Percentiles rank a stretch among this genome's conserved stretches.
phyloP scores from a whole-genome alignment of 1,140 invertebrate genomes.

The Colletes latitarsis region DNA sequence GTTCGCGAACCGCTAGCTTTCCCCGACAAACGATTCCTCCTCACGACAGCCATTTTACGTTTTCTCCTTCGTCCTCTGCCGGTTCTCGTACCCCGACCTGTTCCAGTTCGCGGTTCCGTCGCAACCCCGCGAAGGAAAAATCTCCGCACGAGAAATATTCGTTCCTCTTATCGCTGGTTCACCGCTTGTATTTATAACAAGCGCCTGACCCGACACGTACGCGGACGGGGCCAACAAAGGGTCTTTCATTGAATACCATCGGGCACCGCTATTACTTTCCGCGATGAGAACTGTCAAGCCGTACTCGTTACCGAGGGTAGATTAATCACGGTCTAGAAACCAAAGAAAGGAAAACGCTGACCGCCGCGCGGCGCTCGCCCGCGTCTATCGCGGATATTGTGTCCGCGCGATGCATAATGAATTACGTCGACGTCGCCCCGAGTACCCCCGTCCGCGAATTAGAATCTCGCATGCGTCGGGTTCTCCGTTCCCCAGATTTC shows the following conservation, averaged over 20 bases:
- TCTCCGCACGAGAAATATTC: constrained; percentile 43
- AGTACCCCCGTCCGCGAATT: constrained; percentile 12
- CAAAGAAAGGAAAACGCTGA: constrained; percentile 53
- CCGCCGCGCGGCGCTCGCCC: not conserved
- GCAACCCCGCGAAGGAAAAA: constrained; percentile 5
- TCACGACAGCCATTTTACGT: constrained; percentile 56
- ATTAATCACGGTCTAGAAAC: constrained; percentile 61
- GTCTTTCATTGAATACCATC: constrained; percentile 62
- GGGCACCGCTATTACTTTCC: constrained; percentile 62
- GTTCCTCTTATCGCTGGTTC: constrained; percentile 23
- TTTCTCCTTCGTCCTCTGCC: not conserved
- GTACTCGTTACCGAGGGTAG: constrained; percentile 59
- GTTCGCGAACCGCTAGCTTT: constrained; percentile 48
- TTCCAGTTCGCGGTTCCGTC: constrained; percentile 10
- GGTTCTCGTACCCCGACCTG: not conserved
- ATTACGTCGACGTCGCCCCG: constrained; percentile 28
- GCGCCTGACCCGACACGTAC: not conserved
- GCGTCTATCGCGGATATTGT: constrained; percentile 17
- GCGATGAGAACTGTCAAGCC: constrained; percentile 63
- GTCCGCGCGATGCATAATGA: constrained; percentile 24
- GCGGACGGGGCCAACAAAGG: constrained; percentile 20
- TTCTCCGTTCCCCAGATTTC: constrained; percentile 8
- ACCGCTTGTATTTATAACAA: constrained; percentile 3
- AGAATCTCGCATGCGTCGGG: constrained; percentile 10
- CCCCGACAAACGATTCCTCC: constrained; percentile 57